Evolutionary conservation across 2,797 vertebrate genomes (phyloP), one percentile per base, ranked within the genome.

Genomic region (Caiman crocodilus): DNA sequence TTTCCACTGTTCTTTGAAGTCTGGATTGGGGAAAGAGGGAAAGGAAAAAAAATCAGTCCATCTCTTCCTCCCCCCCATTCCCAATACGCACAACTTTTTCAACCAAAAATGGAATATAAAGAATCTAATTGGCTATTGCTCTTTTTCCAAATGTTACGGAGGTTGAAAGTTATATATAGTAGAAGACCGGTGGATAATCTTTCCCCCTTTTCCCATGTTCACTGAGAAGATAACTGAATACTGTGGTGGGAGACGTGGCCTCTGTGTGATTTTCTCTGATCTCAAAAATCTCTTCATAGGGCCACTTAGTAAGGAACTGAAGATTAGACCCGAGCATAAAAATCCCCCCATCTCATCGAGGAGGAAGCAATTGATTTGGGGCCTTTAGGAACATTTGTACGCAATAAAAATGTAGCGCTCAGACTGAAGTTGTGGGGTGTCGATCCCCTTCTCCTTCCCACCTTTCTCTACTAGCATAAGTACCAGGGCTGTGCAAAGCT

Each of bases 41-140:
- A 90, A 85, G 9, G 28, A 78, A 94, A 85, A 92, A 78, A 94
- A 85, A 92, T 9, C 59, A 84, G 86, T 50, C 42, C 10, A 50
- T 10, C 42, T 50, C 42, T 50, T 50, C 42, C 42, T 50, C 42
- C 9, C 42, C 42, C 7, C 42, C 42, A 50, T 50, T 50, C 42
- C 42, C 42, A 50, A 50, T 63, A 73, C 64, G 84, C 58, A 55
- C 7, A 4, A 1, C 21, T 79, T 84, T 26, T 76, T 79, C 87
- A 55, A 81, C 28, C 87, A 64, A 50, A 90, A 56, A 63, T 74
- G 84, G 58, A 76, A 87, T 50, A 50, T 50, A 50, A 83, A 88
- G 4, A 1, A 84, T 30, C 63, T 63, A 26, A 63, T 25, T 63
- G 14, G 61, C 26, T 63, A 63, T 28, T 63, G 61, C 28, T 63